Evolutionary conservation across 1,140 invertebrate species (phyloP), one percentile per base, ranked within the genome.

Genomic region (Drosophila rufa): DNA sequence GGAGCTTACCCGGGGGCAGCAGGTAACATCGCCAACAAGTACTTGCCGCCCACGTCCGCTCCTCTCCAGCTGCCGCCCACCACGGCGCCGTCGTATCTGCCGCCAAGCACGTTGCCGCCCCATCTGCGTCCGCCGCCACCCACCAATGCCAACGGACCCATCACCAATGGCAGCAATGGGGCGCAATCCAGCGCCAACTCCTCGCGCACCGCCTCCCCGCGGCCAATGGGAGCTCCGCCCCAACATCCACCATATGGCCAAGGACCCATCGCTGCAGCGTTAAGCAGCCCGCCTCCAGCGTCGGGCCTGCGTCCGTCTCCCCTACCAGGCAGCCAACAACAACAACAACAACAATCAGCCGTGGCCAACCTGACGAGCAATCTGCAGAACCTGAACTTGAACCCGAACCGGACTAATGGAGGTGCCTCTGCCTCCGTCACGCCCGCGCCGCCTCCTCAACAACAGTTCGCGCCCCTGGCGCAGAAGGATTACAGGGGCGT

Each of bases 161-260:
- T 62, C 2, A 78, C 62, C 33, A 86, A 81, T 61, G 82, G 80
- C 50, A 82, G 69, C 61, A 86, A 82, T 65, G 84, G 83, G 4
- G 57, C 69, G 22, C 22, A 25, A 30, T 27, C 67, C 3, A 92
- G 91, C 57, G 73, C 74, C 30, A 85, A 89, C 17, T 92, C 91
- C 17, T 92, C 91, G 15, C 81, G 91, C 25, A 92, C 91, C 19
- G 83, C 86, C 8, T 92, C 91, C 17, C 86, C 91, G 7, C 75
- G 85, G 7, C 36, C 82, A 27, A 27, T 67, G 42, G 27, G 25
- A 9, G 19, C 14, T 7, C 48, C 67, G 14, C 38, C 30, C 5
- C 51, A 55, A 55, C 51, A 56, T n/a, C 53, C 14, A 6, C 19
- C 19, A 56, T 68, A 50, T 27, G 30, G 7, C 25, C 56, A 59